Conservation (phyloP, 2,113 vertebrate genomes). For the Plotosus lineatus region DNA sequence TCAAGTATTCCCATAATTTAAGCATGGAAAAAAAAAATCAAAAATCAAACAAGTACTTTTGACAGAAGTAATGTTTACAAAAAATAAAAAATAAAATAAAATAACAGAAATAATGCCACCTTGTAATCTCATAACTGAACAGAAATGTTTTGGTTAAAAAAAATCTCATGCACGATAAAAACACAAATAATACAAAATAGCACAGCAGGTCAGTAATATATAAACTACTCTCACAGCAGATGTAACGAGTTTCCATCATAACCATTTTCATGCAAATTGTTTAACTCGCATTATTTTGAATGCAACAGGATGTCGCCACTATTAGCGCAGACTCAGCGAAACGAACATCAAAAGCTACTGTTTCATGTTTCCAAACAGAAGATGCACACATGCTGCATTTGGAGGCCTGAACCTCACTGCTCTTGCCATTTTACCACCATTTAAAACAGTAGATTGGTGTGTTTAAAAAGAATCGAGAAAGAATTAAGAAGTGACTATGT, state of each 20-base stretch:
- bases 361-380: conserved; percentile 6
- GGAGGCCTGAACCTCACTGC: background rate
- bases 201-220: conserved; percentile 50
- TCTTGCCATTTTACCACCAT: background rate
- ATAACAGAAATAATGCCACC: conserved; percentile 60
- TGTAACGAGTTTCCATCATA: conserved; percentile 24
- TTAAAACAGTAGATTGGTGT: background rate
- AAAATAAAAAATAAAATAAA: conserved; percentile 58
- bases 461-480: conserved; percentile 15
- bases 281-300: conserved; percentile 5
- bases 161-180: conserved; percentile 70
- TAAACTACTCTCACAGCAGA: conserved; percentile 41
- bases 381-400: conserved; percentile 3
- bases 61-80: conserved; percentile 62
- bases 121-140: conserved; percentile 53
- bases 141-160: conserved; percentile 60
- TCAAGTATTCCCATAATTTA: conserved; percentile 68
- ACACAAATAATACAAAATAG: conserved; percentile 64
- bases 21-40: conserved; percentile 52
- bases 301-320: conserved; percentile 22
- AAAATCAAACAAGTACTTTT: conserved; percentile 48
- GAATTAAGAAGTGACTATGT: conserved; percentile 1
- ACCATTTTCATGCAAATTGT: conserved; percentile 47
- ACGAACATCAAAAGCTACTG: conserved; percentile 36
- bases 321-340: conserved; percentile 12